A percentile compares a stretch with the other conserved stretches of the same genome.
Conservation (phyloP, 2,888 invertebrate species). For the Trissolcus brochymenae region DNA sequence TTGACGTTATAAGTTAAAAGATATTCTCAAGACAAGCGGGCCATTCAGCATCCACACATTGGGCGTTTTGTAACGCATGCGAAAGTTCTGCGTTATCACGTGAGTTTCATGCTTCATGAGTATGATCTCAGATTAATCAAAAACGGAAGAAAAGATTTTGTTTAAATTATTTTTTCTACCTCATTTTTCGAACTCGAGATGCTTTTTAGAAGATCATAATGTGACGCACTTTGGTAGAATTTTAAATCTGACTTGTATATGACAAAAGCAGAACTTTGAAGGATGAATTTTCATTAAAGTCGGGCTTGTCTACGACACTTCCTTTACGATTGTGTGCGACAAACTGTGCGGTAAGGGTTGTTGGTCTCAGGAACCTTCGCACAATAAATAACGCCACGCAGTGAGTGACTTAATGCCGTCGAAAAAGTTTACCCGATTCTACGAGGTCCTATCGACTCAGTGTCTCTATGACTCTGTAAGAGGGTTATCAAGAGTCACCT, state of each 20-base stretch:
- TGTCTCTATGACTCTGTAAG: constrained; percentile 52
- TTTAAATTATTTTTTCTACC: constrained; percentile 49
- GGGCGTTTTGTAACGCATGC: constrained; percentile 30
- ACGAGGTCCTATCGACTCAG: constrained; percentile 52
- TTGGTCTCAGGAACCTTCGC: constrained; percentile 59
- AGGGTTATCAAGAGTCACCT: constrained; percentile 56
- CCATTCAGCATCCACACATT: constrained; percentile 32
- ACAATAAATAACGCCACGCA: constrained; percentile 69
- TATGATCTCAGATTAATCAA: constrained; percentile 63
- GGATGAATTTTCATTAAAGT: constrained; percentile 71
- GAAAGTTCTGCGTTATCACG: constrained; percentile 42
- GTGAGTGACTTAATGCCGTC: constrained; percentile 68
- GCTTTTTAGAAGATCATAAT: not conserved
- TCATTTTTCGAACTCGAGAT: no score
- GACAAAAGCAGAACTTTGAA: constrained; percentile 55
- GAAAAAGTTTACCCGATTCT: constrained; percentile 65
- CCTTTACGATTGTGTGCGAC: constrained; percentile 61
- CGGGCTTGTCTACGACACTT: constrained; percentile 70
- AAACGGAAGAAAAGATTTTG: constrained; percentile 61
- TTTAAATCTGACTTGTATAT: constrained; percentile 41
- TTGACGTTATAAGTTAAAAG: constrained; percentile 29
- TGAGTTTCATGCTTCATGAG: constrained; percentile 55
- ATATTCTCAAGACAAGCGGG: constrained; percentile 37
- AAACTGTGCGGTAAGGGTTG: constrained; percentile 68
- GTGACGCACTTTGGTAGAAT: no score